phyloP scores from a whole-genome alignment of 1,140 invertebrate species.

The Armadillidium nasatum region DNA sequence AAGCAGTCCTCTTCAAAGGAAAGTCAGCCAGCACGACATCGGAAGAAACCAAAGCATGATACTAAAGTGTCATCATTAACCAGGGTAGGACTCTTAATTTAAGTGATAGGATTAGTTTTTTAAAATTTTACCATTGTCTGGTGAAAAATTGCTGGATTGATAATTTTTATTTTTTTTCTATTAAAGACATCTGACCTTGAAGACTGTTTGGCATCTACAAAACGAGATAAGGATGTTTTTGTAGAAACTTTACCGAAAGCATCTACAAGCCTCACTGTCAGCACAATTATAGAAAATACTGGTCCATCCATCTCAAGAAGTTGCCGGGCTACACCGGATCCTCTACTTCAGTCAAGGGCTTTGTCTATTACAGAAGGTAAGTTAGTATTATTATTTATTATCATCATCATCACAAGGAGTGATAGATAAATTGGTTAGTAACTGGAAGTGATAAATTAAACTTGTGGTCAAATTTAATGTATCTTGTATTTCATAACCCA shows the following conservation, averaged over 20 bases:
- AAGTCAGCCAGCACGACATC: not conserved
- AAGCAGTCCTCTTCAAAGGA: not conserved
- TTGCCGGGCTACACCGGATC: not conserved
- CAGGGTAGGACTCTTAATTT: not conserved
- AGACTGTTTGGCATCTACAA: not conserved
- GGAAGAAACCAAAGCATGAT: not conserved
- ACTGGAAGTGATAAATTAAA: too few species aligned
- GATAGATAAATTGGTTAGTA: too few species aligned
- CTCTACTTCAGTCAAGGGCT: not conserved
- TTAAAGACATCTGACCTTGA: not conserved
- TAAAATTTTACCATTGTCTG: too few species aligned
- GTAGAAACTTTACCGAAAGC: not conserved
- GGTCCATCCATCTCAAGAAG: not conserved
- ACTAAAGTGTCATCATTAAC: not conserved
- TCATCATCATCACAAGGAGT: too few species aligned
- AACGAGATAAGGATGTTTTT: not conserved
- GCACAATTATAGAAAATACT: too few species aligned
- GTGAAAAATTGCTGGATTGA: too few species aligned
- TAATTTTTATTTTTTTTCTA: not conserved
- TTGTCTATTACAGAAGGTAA: not conserved
- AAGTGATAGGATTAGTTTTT: not conserved
- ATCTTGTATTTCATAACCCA: too few species aligned
- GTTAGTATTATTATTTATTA: not conserved
- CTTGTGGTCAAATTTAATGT: too few species aligned
- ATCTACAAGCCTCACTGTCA: too few species aligned